These are phyloP conservation scores for Tympanuchus pallidicinctus DNA, from an alignment of 2,113 vertebrate genomes.

Conservation along the genomic window DNA sequence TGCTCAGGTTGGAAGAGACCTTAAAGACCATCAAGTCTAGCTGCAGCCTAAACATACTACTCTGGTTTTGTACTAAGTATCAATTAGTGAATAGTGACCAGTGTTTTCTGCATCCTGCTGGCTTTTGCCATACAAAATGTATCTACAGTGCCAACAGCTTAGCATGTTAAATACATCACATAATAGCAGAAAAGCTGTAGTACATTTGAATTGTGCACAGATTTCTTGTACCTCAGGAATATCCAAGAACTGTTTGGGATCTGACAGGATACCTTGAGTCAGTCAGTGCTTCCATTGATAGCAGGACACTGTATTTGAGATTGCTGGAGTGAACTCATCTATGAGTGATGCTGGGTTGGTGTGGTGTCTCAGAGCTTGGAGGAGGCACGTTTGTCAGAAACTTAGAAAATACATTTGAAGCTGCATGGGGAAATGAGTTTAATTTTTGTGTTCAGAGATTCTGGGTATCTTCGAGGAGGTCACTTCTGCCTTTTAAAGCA, in stretches of 20 bases:
- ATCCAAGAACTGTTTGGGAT: neutral
- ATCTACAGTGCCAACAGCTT: neutral
- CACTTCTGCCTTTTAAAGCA: neutral
- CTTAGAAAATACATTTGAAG: neutral
- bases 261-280: neutral
- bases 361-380: neutral
- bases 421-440: neutral
- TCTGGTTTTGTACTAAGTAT: neutral
- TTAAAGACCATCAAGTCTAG: too few species aligned
- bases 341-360: neutral
- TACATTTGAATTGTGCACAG: slow-evolving; percentile 1
- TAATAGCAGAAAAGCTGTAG: neutral
- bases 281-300: neutral
- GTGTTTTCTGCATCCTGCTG: neutral
- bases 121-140: slow-evolving; percentile 8
- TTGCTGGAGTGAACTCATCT: neutral
- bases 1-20: too few species aligned
- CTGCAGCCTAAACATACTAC: too few species aligned
- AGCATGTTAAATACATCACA: slow-evolving; percentile 25
- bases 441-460: neutral
- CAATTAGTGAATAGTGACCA: neutral
- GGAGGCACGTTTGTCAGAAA: neutral
- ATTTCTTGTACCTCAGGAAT: neutral
- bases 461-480: neutral
- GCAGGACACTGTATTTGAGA: neutral